Evolutionary conservation across 2,113 vertebrate genomes (phyloP).

Genomic region (Macaca mulatta): DNA sequence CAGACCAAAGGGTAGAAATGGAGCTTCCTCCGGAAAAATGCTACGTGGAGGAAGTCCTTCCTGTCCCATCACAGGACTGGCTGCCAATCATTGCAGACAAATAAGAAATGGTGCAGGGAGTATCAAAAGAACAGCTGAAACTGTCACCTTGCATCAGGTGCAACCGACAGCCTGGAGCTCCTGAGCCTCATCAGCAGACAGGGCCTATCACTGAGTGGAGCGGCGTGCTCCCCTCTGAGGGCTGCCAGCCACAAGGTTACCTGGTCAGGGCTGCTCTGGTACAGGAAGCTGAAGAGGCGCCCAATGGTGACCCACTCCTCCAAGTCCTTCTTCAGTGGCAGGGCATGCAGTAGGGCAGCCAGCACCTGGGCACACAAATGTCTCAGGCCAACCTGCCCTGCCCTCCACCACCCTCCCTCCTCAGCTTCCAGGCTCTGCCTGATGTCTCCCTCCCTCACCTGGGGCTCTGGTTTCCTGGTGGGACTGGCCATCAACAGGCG

Average conservation of each 20-base stretch:
- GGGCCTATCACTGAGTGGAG: not conserved
- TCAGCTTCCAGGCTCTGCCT: not conserved
- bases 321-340: slow-evolving; percentile 91
- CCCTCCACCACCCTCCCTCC: not conserved
- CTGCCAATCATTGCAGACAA: not conserved
- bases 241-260: not conserved
- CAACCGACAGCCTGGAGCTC: no score
- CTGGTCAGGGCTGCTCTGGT: slow-evolving; percentile 82
- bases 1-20: not conserved
- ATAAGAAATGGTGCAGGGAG: not conserved
- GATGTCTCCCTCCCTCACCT: slow-evolving; percentile 80
- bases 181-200: no score
- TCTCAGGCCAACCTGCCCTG: not conserved
- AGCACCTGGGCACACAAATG: slow-evolving; percentile 84
- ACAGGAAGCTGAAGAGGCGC: slow-evolving; percentile 87
- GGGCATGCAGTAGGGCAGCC: slow-evolving; percentile 85
- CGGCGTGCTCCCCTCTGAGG: not conserved
- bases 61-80: not conserved
- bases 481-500: slow-evolving; percentile 88
- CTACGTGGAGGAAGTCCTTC: accelerated
- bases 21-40: not conserved
- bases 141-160: not conserved
- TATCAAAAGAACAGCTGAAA: not conserved
- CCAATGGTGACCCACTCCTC: slow-evolving; percentile 92
- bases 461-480: slow-evolving; percentile 85